phyloP scores from a whole-genome alignment of 2,888 invertebrate genomes.

The Xestia xanthographa region DNA sequence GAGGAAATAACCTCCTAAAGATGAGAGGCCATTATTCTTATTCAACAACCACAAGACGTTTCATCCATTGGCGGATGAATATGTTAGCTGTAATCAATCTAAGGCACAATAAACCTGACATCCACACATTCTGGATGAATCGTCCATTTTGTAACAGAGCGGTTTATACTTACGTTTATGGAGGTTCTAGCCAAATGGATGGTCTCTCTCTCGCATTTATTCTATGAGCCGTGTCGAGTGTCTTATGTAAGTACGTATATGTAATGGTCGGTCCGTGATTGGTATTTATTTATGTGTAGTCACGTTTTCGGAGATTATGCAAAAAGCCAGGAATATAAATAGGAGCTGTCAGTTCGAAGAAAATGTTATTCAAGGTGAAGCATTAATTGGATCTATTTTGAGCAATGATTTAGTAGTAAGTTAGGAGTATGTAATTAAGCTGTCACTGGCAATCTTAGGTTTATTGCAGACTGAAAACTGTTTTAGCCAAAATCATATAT shows the following conservation, averaged over 20 bases:
- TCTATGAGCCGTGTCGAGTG: constrained; percentile 24
- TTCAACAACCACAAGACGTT: constrained; percentile 11
- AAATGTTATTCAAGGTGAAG: not conserved
- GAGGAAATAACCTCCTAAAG: not conserved
- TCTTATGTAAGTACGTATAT: constrained; percentile 15
- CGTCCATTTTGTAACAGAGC: constrained; percentile 68
- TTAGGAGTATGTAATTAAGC: not conserved
- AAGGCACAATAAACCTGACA: constrained; percentile 56
- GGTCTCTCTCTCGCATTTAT: constrained; percentile 58
- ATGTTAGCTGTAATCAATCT: constrained; percentile 59
- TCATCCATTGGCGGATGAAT: constrained; percentile 34
- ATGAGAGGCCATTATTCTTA: constrained; percentile 20
- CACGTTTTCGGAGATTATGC: constrained; percentile 3
- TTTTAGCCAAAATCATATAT: too few species aligned
- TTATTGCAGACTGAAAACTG: not conserved
- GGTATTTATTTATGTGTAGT: constrained; percentile 2
- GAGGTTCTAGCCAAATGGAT: constrained; percentile 64
- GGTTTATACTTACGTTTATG: constrained; percentile 59
- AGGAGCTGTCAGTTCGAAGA: not conserved
- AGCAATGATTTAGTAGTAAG: not conserved
- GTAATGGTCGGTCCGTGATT: constrained; percentile 8
- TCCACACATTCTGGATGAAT: constrained; percentile 62
- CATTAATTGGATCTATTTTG: constrained; percentile 4
- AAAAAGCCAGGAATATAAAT: not conserved
- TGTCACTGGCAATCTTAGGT: not conserved